phyloP scores from a whole-genome alignment of 1,140 invertebrate species.

The Thaumatotibia leucotreta region DNA sequence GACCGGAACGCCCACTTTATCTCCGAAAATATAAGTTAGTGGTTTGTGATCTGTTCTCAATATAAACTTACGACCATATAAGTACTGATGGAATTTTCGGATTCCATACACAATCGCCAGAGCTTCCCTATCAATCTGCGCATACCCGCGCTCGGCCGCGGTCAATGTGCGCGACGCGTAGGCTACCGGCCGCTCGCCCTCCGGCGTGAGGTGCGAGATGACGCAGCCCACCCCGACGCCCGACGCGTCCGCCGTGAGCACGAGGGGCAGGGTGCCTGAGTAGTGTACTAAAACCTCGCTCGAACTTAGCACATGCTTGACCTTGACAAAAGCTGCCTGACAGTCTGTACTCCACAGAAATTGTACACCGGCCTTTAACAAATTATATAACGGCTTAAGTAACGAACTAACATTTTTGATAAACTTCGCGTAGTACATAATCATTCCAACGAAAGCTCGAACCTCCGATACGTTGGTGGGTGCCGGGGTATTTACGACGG shows the following conservation, averaged over 20 bases:
- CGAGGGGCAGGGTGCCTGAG: background rate
- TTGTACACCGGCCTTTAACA: no score
- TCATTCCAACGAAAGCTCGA: no score
- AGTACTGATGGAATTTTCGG: constrained; percentile 75
- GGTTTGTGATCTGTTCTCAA: constrained; percentile 74
- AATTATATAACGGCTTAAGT: no score
- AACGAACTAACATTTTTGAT: no score
- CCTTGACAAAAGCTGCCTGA: background rate
- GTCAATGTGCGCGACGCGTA: constrained; percentile 65
- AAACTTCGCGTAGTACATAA: no score
- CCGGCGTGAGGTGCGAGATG: background rate
- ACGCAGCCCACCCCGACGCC: constrained; percentile 10
- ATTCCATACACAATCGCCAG: constrained; percentile 75
- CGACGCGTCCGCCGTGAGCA: constrained; percentile 23
- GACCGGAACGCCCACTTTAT: constrained; percentile 40
- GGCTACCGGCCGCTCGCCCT: constrained; percentile 52
- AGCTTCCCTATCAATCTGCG: constrained; percentile 77
- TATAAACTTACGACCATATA: constrained; percentile 72
- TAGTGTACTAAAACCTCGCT: constrained; percentile 25
- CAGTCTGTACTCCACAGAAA: constrained; percentile 3
- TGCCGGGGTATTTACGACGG: constrained; percentile 35
- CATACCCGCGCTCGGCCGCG: constrained; percentile 68
- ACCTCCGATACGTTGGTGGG: constrained; percentile 37
- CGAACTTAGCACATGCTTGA: constrained; percentile 2
- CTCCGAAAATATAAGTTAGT: constrained; percentile 58